These are phyloP conservation scores for Cryptus armator DNA, from an alignment of 2,888 invertebrate species.

Conservation along the genomic window DNA sequence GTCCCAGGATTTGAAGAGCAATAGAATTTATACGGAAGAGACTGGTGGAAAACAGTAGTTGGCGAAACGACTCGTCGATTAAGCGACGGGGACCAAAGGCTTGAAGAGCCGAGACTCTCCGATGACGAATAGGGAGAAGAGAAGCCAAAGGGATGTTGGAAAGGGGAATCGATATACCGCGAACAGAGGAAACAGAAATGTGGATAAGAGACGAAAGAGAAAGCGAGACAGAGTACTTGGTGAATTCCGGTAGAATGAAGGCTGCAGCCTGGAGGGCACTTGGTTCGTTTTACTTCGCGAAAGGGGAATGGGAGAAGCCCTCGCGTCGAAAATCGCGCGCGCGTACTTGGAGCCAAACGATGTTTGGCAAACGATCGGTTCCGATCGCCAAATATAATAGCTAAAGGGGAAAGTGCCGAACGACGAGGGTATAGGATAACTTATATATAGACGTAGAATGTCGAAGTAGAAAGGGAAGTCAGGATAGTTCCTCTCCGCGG, in stretches of 20 bases:
- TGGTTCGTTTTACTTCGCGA: not conserved
- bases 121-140: not conserved
- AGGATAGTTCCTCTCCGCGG: constrained; percentile 23
- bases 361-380: constrained; percentile 53
- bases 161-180: not conserved
- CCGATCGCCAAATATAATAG: constrained; percentile 52
- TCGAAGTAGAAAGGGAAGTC: constrained; percentile 12
- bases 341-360: constrained; percentile 25
- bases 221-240: not conserved
- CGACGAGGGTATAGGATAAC: not conserved
- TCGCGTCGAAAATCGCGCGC: not conserved
- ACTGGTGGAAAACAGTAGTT: constrained; percentile 19
- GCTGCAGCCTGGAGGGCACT: constrained; percentile 20
- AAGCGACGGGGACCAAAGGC: not conserved
- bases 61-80: constrained; percentile 29
- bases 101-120: not conserved
- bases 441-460: not conserved
- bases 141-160: not conserved
- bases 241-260: not conserved
- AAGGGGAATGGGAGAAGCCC: not conserved
- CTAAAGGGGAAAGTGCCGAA: not conserved
- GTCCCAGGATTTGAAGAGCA: not conserved
- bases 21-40: constrained; percentile 15
- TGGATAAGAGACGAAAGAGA: constrained; percentile 6
- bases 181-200: not conserved